A percentile compares a stretch with the other conserved stretches of the same genome.
Conservation (phyloP, 1,140 invertebrate genomes). For the Camponotus vicinus region DNA sequence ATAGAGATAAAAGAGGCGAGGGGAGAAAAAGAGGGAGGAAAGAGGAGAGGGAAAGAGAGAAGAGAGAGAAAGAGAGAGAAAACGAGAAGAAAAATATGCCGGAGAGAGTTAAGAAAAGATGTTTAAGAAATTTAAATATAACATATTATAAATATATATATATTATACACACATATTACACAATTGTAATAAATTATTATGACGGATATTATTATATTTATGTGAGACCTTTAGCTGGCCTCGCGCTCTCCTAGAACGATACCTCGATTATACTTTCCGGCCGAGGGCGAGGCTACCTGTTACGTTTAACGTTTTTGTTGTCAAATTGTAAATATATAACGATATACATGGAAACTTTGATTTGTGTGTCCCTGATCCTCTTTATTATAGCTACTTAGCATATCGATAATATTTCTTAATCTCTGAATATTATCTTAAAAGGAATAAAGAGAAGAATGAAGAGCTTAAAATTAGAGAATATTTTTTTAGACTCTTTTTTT, state of each 20-base stretch:
- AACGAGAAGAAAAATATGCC: conserved; percentile 38
- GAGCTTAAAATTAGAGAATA: background rate
- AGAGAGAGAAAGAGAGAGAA: conserved; percentile 12
- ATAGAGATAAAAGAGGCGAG: conserved; percentile 64
- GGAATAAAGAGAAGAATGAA: background rate
- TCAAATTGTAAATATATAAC: conserved; percentile 83
- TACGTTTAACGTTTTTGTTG: conserved; percentile 80
- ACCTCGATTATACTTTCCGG: conserved; percentile 66
- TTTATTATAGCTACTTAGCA: background rate
- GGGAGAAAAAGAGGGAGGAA: conserved; percentile 22
- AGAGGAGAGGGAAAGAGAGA: conserved; percentile 14
- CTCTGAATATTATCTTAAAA: background rate
- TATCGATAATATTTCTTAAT: background rate
- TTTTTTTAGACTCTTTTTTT: background rate
- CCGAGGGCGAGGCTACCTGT: conserved; percentile 75
- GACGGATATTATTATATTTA: conserved; percentile 77
- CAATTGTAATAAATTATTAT: conserved; percentile 77
- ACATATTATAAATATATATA: conserved; percentile 73
- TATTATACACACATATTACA: conserved; percentile 69
- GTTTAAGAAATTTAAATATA: conserved; percentile 75
- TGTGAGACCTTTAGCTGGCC: conserved; percentile 75
- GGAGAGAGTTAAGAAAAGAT: conserved; percentile 62
- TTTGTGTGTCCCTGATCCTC: background rate
- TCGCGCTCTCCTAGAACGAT: conserved; percentile 72
- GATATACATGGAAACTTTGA: conserved; percentile 79